Evolutionary conservation across 2,888 invertebrate species (phyloP).

Genomic region (Cylindroiulus punctatus): DNA sequence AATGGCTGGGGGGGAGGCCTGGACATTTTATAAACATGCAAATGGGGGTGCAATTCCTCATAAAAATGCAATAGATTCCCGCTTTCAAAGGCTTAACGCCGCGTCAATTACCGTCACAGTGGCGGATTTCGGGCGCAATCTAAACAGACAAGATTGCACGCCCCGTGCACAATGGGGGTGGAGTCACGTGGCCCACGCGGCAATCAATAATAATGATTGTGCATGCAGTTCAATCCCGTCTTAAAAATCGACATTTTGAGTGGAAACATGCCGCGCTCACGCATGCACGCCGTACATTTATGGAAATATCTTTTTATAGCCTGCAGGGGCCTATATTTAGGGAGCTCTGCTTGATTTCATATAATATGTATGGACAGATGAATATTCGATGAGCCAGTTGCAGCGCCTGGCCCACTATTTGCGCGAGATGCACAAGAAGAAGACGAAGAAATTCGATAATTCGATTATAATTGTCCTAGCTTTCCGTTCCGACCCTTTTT

Average conservation of each 20-base stretch:
- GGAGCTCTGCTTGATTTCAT: background rate
- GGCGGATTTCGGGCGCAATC: background rate
- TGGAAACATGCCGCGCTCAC: conserved; percentile 33
- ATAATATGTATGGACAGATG: conserved; percentile 6
- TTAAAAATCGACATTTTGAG: conserved; percentile 41
- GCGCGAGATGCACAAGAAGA: background rate
- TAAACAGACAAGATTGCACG: conserved; percentile 3
- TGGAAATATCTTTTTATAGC: conserved; percentile 37
- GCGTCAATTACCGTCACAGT: conserved; percentile 29
- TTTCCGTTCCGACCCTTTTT: too few relatives aligned
- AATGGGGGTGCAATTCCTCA: background rate
- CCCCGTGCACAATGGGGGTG: background rate
- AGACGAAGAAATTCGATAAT: conserved; percentile 23
- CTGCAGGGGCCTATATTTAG: background rate
- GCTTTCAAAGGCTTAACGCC: background rate
- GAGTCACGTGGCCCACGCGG: background rate
- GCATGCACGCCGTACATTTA: background rate
- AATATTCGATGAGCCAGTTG: background rate
- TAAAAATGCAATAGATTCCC: conserved; percentile 22
- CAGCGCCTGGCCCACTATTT: background rate
- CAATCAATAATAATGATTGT: conserved; percentile 41
- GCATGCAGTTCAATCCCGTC: conserved; percentile 33
- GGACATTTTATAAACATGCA: conserved; percentile 22
- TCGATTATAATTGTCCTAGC: conserved; percentile 28
- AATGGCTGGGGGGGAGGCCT: background rate